Conservation (phyloP, 2,888 invertebrate genomes). For the Trichopria drosophilae region DNA sequence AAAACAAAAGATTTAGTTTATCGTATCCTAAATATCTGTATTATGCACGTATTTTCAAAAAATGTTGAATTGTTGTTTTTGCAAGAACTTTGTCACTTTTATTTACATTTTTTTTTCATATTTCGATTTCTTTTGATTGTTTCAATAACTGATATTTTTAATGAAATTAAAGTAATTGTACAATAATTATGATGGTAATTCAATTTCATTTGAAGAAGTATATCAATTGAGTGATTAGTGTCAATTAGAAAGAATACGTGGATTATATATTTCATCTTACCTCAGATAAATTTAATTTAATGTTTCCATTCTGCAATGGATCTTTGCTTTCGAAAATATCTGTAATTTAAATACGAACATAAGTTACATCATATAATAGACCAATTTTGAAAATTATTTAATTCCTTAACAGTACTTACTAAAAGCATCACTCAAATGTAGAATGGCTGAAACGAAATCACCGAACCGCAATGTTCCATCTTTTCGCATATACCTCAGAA, state of each 20-base stretch:
- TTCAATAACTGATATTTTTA: no score
- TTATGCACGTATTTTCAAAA: background rate
- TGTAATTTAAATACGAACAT: slow-evolving; percentile 50
- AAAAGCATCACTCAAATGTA: slow-evolving; percentile 86
- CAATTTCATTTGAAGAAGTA: slow-evolving; percentile 3
- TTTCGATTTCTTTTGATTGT: no score
- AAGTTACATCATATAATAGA: slow-evolving; percentile 5
- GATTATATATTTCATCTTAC: slow-evolving; percentile 60
- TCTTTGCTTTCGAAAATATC: slow-evolving; percentile 77
- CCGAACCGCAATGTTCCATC: slow-evolving; percentile 90
- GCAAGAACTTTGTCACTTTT: no score
- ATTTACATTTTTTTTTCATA: no score
- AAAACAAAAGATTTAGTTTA: slow-evolving; percentile 55
- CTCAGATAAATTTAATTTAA: slow-evolving; percentile 81
- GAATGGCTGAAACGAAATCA: slow-evolving; percentile 87
- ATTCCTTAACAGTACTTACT: slow-evolving; percentile 63
- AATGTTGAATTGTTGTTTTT: no score
- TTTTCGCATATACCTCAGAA: slow-evolving; percentile 87
- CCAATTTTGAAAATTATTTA: background rate
- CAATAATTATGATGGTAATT: background rate
- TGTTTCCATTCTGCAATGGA: slow-evolving; percentile 76
- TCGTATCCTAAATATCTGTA: background rate
- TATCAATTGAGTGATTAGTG: slow-evolving; percentile 11
- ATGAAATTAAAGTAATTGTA: no score
- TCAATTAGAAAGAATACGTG: slow-evolving; percentile 1